Evolutionary conservation across 2,797 vertebrate genomes (phyloP), one percentile per base, ranked within the genome.

Genomic region (Pseudochromis fuscus): DNA sequence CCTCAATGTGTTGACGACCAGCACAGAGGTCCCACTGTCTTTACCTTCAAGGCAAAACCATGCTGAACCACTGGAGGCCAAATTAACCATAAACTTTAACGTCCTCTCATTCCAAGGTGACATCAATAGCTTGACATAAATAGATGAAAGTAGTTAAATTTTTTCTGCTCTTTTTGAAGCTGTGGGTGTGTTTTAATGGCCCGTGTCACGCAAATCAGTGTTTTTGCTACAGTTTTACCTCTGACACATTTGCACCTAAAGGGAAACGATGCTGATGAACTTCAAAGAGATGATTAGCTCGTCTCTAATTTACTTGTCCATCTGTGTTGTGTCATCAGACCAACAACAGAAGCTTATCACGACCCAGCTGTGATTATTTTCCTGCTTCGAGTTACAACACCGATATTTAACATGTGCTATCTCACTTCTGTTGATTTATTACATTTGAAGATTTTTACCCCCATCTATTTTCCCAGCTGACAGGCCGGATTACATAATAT

Each of bases 401-500:
- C 2, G 6, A 62, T 58, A 63, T 80, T 62, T 74, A 82, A 84
- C 79, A 79, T 46, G 57, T 68, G 79, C 55, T 81, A 50, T 65
- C 88, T 75, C 48, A 37, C 67, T 84, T 71, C 63, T 55, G 27
- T 53, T 61, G 56, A 87, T 88, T 77, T 82, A 70, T 81, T 77
- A 50, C 51, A 55, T 66, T 55, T 57, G 35, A 65, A 59, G 25
- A 70, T 60, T 72, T n/a, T 74, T 7, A 5, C 56, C 45, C 28
- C 33, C 45, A 40, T 84, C 46, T 35, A 49, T 75, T 78, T 76
- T 31, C 35, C 37, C 19, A 71, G 62, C 63, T 83, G 82, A 86
- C 79, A 72, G 63, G 24, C 61, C 7, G 53, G 80, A 81, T 89
- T 87, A 86, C 83, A 78, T 86, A 87, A 91, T 67, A 79, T 64